Conservation (phyloP, 2,113 vertebrate species). For the Pangasianodon gigas region DNA sequence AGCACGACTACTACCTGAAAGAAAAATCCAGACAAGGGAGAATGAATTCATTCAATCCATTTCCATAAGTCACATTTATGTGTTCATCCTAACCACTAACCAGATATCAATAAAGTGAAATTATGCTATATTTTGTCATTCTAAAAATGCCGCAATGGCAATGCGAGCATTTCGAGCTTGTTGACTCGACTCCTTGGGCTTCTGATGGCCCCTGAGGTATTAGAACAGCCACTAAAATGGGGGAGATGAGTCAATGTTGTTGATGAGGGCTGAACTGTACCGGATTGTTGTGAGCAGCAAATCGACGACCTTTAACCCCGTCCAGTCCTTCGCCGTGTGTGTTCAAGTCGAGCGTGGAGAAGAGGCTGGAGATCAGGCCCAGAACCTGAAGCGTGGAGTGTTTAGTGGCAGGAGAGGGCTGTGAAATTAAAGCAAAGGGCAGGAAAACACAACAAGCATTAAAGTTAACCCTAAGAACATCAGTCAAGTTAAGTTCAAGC, state of each 20-base stretch:
- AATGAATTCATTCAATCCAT: neutral
- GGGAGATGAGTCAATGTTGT: too few species aligned
- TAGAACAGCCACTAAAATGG: too few species aligned
- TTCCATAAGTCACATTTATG: neutral
- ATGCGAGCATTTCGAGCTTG: neutral
- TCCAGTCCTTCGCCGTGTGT: conserved; percentile 81
- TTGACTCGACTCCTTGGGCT: neutral
- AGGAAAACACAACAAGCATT: neutral
- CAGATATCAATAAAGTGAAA: neutral
- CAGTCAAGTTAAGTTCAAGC: neutral
- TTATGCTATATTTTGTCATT: neutral
- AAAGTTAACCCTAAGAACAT: neutral
- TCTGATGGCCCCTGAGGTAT: neutral
- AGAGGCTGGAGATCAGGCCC: conserved; percentile 91
- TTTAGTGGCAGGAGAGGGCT: conserved; percentile 87
- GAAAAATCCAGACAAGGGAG: neutral
- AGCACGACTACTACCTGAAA: conserved; percentile 89
- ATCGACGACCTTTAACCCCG: conserved; percentile 72
- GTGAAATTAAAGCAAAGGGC: conserved; percentile 8
- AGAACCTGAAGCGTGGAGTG: conserved; percentile 90
- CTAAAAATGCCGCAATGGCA: too few species aligned
- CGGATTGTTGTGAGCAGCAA: conserved; percentile 81
- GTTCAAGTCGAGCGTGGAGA: conserved; percentile 90
- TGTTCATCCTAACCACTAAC: neutral
- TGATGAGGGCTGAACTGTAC: conserved; percentile 69